Percentiles rank a stretch among this genome's conserved stretches.
phyloP scores from a whole-genome alignment of 2,113 vertebrate species.

The Bubo scandiacus region DNA sequence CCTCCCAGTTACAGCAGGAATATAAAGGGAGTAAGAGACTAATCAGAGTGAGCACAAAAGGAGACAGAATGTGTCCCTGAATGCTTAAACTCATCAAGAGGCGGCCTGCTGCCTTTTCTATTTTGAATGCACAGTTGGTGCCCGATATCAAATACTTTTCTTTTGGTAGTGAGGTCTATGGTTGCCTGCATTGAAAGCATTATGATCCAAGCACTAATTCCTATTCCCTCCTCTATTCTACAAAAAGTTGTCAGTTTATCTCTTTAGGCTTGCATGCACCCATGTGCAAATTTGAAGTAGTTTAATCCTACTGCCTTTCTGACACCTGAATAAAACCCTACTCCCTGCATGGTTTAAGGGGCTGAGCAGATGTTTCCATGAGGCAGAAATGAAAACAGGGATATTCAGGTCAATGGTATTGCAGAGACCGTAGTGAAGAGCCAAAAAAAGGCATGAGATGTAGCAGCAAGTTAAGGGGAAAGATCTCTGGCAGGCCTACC shows the following conservation, averaged over 20 bases:
- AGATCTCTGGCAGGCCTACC: neutral
- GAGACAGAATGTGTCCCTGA: constrained; percentile 40
- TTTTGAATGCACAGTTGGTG: constrained; percentile 49
- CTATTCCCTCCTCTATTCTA: neutral
- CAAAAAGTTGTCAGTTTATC: neutral
- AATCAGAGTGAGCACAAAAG: constrained; percentile 55
- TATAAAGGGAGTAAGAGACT: constrained; percentile 13
- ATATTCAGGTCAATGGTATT: neutral
- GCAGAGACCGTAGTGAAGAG: neutral
- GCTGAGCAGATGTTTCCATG: neutral
- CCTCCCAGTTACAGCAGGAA: constrained; percentile 24
- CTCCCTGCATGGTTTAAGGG: neutral
- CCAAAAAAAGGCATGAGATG: neutral
- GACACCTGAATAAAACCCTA: neutral
- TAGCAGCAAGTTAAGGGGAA: neutral
- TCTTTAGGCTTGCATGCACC: neutral
- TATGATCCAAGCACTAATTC: constrained; percentile 24
- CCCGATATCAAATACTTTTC: constrained; percentile 38
- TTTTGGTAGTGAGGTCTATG: constrained; percentile 5
- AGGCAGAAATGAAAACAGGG: constrained; percentile 18
- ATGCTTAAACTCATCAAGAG: constrained; percentile 54
- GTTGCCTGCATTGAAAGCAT: constrained; percentile 4
- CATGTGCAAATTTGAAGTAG: neutral
- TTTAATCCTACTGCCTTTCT: constrained; percentile 16
- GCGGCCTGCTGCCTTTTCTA: constrained; percentile 53